Evolutionary conservation across 2,797 vertebrate species (phyloP), one percentile per base, ranked within the genome.

Genomic region (Ambastaia sidthimunki): DNA sequence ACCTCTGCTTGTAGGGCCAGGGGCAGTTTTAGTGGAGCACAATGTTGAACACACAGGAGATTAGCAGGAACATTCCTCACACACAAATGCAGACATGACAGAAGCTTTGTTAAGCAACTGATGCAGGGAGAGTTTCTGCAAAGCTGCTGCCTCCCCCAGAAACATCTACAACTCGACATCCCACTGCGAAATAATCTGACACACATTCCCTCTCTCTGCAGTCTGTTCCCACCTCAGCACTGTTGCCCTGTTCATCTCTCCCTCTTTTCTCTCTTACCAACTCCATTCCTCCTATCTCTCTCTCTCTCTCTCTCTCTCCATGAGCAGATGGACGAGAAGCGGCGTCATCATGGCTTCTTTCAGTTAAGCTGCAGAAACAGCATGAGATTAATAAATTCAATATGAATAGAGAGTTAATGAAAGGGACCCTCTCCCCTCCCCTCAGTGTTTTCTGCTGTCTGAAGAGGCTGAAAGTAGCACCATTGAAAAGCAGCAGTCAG

Each of bases 351-450:
- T 84, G 84, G 82, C 87, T 87, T 88, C 83, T 83, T 83, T 69
- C 76, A 85, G 70, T 80, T 82, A 86, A 81, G 81, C 85, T 80
- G 86, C 85, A 89, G 87, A 87, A 90, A 80, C 90, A 92, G 91
- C 89, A 83, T 90, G 90, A 88, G 90, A 92, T 91, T 93, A 93
- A 94, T 93, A 93, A 88, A 92, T 91, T 89, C 90, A 92, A 90
- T 89, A 89, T 92, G 91, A 92, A 92, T 89, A 91, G 88, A 90
- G 88, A 89, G 88, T 87, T 92, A 92, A 93, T 92, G 87, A 92
- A 92, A 91, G 90, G 87, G 88, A 84, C 78, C 65, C 82, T 78
- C 83, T 85, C 69, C 79, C 86, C 84, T 44, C 41, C 50, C 52
- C 37, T 69, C 52, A 52, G 52, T 83, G 87, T 86, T 86, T 85